Conservation (phyloP, 30 jellyfish, hydroid and myxozoan species). For the Clytia hemisphaerica region DNA sequence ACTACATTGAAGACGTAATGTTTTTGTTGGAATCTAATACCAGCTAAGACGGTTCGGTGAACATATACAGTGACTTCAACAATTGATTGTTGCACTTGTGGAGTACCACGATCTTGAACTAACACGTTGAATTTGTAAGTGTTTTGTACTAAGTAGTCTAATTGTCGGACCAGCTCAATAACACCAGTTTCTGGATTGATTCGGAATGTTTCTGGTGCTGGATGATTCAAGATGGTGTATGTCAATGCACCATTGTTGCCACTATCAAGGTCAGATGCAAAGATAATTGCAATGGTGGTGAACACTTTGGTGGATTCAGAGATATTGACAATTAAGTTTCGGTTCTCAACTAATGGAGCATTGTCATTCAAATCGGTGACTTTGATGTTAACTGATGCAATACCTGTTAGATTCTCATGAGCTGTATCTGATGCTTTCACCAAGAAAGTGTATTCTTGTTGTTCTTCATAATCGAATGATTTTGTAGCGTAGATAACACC, state of each 20-base stretch:
- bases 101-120: slow-evolving; percentile 39
- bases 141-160: slow-evolving; percentile 16
- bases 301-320: slow-evolving; percentile 54
- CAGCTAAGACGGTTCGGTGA: slow-evolving; percentile 15
- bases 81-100: slow-evolving; percentile 14
- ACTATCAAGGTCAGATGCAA: slow-evolving; percentile 43
- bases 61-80: slow-evolving; percentile 26
- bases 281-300: slow-evolving; percentile 16
- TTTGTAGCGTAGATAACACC: slow-evolving; percentile 48
- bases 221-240: slow-evolving; percentile 26
- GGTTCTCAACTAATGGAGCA: slow-evolving; percentile 33
- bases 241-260: slow-evolving; percentile 33
- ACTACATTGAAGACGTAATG: slow-evolving; percentile 28
- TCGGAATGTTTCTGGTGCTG: slow-evolving; percentile 11
- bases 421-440: slow-evolving; percentile 53
- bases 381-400: slow-evolving; percentile 19
- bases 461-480: slow-evolving; percentile 58
- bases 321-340: slow-evolving; percentile 17
- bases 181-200: slow-evolving; percentile 27
- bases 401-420: slow-evolving; percentile 12
- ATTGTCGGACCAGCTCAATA: slow-evolving; percentile 11
- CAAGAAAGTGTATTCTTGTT: slow-evolving; percentile 32
- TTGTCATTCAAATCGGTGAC: slow-evolving; percentile 47
- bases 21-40: slow-evolving; percentile 9
- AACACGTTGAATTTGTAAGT: slow-evolving; percentile 3